phyloP scores from a whole-genome alignment of 2,888 invertebrate species.

The Dendrolimus pini region DNA sequence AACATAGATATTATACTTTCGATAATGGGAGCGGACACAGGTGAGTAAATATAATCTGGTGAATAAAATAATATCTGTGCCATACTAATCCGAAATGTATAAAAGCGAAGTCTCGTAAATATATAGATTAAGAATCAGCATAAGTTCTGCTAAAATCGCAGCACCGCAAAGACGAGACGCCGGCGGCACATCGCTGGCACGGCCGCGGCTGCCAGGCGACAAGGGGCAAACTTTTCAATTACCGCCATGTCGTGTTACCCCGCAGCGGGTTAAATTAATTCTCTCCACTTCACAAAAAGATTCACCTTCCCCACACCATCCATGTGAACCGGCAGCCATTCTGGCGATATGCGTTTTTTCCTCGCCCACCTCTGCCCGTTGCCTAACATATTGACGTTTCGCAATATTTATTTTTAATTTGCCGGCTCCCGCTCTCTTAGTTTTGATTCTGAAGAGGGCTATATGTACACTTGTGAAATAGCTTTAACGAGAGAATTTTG shows the following conservation, averaged over 20 bases:
- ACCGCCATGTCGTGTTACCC: slow-evolving; percentile 75
- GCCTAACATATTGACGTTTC: slow-evolving; percentile 70
- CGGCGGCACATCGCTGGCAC: slow-evolving; percentile 41
- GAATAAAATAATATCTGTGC: slow-evolving; percentile 2
- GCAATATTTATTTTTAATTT: slow-evolving; percentile 77
- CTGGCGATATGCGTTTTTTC: slow-evolving; percentile 51
- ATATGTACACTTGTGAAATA: not conserved
- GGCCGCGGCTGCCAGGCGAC: slow-evolving; percentile 45
- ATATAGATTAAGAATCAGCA: slow-evolving; percentile 21
- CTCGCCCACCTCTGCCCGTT: slow-evolving; percentile 44
- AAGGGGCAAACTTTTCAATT: slow-evolving; percentile 77
- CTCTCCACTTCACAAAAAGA: slow-evolving; percentile 76
- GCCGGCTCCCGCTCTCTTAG: slow-evolving; percentile 62
- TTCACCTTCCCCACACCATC: slow-evolving; percentile 61
- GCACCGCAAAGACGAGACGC: slow-evolving; percentile 45
- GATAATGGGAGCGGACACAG: too few species aligned
- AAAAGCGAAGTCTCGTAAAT: too few species aligned
- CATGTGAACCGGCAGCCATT: slow-evolving; percentile 54
- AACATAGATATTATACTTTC: too few species aligned
- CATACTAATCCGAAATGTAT: too few species aligned
- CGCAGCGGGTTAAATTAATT: slow-evolving; percentile 78
- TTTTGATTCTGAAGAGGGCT: slow-evolving; percentile 56
- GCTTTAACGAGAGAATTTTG: not conserved
- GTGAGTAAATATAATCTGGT: slow-evolving; percentile 6
- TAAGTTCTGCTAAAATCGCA: slow-evolving; percentile 30